Base-by-base conservation (phyloP, 2,888 invertebrate species). In the Spisula solida region DNA sequence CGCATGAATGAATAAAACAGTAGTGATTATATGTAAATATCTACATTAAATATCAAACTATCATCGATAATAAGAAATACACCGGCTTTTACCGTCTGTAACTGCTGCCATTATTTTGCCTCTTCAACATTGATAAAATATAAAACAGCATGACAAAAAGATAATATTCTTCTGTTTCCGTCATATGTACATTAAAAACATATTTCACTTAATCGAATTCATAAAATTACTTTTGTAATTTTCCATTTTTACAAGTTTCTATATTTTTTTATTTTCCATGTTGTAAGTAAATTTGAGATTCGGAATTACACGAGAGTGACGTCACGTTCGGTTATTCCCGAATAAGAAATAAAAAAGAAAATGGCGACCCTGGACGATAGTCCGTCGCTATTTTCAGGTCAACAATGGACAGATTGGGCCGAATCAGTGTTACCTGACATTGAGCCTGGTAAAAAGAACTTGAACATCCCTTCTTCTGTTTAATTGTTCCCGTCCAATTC, bases 311-410 rank as follows among this genome's bases (percentile, higher is more conserved):
- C 96, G 96, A 95, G 92, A 66, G 85, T 96, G 95, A 96, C 96
- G 96, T 96, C 96, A 96, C 87, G 83, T 84, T 96, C 96, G 96
- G 94, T 89, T 88, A 93, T 91, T 89, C 94, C 93, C 96, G 96
- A 91, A 91, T 93, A 95, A 96, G 96, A 95, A 96, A 96, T 96
- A 95, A 95, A 95, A 93, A 92, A 91, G 94, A 96, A 96, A 96
- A 96, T 96, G 96, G 96, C 96, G 96, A 96, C 96, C 94, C 95
- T 95, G 95, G 96, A 96, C 95, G 95, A 95, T 94, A 96, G 96
- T 96, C 96, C 96, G 93, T 96, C 96, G 94, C 95, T 95, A 92
- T 96, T 96, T 95, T 94, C 95, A 93, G 96, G 96, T 92, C 96
- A 96, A 95, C 94, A 95, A 88, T 96, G 96, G 96, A 94, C 96